These are phyloP conservation scores for Typhlichthys eigenmanni DNA, from an alignment of 2,797 vertebrate genomes.

Conservation along the genomic window DNA sequence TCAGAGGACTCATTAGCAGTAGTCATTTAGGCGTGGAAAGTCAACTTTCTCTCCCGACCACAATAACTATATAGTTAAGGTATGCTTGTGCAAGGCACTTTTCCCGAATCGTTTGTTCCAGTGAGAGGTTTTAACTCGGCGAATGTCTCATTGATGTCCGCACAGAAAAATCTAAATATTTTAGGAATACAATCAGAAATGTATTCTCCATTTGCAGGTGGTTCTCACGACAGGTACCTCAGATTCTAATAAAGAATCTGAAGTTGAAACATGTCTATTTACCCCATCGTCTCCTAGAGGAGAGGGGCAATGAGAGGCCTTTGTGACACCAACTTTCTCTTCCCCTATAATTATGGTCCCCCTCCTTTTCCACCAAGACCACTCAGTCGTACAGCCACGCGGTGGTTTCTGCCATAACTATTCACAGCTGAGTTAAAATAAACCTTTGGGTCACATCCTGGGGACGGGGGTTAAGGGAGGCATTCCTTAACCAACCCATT, in stretches of 20 bases:
- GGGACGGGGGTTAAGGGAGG: conserved; percentile 63
- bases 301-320: conserved; percentile 69
- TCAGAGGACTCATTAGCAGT: conserved; percentile 33
- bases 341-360: conserved; percentile 75
- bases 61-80: conserved; percentile 34
- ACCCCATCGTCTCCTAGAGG: conserved; percentile 60
- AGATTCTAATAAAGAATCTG: conserved; percentile 30
- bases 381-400: conserved; percentile 72
- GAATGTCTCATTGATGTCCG: not conserved
- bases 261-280: conserved; percentile 50
- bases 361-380: conserved; percentile 74
- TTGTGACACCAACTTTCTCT: conserved; percentile 66
- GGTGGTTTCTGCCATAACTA: conserved; percentile 74
- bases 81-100: conserved; percentile 41
- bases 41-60: conserved; percentile 25
- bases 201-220: conserved; percentile 40
- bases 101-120: conserved; percentile 14
- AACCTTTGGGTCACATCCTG: conserved; percentile 68
- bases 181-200: conserved; percentile 13
- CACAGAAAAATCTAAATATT: not conserved
- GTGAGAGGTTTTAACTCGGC: conserved; percentile 35
- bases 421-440: conserved; percentile 78
- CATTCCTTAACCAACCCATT: conserved; percentile 28
- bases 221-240: conserved; percentile 29
- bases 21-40: conserved; percentile 36